Evolutionary conservation across 2,888 invertebrate species (phyloP).

Genomic region (Troglohyphantes excavatus): DNA sequence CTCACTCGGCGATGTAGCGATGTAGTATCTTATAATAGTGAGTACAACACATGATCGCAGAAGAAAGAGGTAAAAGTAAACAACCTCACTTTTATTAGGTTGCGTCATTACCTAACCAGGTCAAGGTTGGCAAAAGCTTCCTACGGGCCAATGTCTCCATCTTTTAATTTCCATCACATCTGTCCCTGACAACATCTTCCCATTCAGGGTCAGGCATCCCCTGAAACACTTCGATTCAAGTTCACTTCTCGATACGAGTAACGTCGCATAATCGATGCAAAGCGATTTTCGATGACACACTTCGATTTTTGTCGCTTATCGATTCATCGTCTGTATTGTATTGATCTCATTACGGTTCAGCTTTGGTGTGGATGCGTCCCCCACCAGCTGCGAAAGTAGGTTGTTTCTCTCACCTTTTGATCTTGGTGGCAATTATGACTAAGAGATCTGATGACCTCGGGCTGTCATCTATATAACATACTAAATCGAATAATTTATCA

Average conservation of each 20-base stretch:
- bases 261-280: conserved; percentile 9
- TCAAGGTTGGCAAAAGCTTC: conserved; percentile 37
- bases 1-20: too few species aligned
- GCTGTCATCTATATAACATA: too few species aligned
- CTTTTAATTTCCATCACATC: conserved; percentile 18
- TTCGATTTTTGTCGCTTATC: conserved; percentile 25
- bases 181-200: not conserved
- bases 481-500: too few species aligned
- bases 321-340: conserved; percentile 34
- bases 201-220: conserved; percentile 38
- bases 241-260: not conserved
- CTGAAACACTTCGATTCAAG: not conserved
- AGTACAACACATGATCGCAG: too few species aligned
- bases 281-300: conserved; percentile 48
- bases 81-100: conserved; percentile 14
- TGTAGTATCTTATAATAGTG: too few species aligned
- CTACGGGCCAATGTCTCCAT: conserved; percentile 28
- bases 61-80: conserved; percentile 3
- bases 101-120: conserved; percentile 26
- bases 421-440: not conserved
- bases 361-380: not conserved
- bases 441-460: too few species aligned
- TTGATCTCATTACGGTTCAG: conserved; percentile 25
- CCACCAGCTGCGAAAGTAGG: conserved; percentile 34
- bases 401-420: conserved; percentile 1